phyloP scores from a whole-genome alignment of 2,888 invertebrate species.

The Masnerella sp. region DNA sequence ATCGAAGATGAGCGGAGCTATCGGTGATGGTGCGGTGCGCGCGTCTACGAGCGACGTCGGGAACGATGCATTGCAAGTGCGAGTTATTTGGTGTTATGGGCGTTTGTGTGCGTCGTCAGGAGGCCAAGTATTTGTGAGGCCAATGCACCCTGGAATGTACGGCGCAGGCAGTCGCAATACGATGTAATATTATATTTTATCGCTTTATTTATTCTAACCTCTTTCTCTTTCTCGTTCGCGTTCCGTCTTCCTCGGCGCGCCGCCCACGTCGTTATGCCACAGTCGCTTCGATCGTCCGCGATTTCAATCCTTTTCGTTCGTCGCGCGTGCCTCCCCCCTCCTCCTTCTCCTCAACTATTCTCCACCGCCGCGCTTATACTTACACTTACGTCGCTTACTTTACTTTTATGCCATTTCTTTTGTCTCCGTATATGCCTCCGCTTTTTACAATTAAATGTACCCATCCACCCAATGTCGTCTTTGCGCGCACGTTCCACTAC shows the following conservation, averaged over 20 bases:
- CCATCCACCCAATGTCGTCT: not conserved
- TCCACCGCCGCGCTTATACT: constrained; percentile 10
- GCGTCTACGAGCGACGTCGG: constrained; percentile 43
- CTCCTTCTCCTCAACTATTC: not conserved
- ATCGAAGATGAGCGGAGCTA: constrained; percentile 58
- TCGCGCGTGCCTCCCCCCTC: constrained; percentile 36
- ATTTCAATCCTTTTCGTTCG: constrained; percentile 58
- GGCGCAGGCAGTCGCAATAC: constrained; percentile 74
- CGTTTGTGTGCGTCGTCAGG: constrained; percentile 66
- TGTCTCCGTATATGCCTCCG: constrained; percentile 12
- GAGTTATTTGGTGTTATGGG: constrained; percentile 64
- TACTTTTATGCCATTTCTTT: constrained; percentile 26
- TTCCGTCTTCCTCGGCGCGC: constrained; percentile 65
- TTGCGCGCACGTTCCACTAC: too few relatives aligned
- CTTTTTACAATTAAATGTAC: constrained; percentile 15
- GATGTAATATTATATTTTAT: constrained; percentile 77
- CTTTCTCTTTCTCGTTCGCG: constrained; percentile 57
- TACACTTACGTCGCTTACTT: constrained; percentile 20
- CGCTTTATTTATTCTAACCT: constrained; percentile 77
- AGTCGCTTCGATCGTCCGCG: constrained; percentile 60
- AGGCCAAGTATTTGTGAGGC: constrained; percentile 67
- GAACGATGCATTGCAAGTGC: constrained; percentile 61
- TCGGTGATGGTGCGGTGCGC: constrained; percentile 44
- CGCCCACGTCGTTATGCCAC: constrained; percentile 67
- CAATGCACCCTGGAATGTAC: constrained; percentile 68